These are phyloP conservation scores for Ancistrus triradiatus DNA, from an alignment of 2,113 vertebrate species.

Conservation along the genomic window DNA sequence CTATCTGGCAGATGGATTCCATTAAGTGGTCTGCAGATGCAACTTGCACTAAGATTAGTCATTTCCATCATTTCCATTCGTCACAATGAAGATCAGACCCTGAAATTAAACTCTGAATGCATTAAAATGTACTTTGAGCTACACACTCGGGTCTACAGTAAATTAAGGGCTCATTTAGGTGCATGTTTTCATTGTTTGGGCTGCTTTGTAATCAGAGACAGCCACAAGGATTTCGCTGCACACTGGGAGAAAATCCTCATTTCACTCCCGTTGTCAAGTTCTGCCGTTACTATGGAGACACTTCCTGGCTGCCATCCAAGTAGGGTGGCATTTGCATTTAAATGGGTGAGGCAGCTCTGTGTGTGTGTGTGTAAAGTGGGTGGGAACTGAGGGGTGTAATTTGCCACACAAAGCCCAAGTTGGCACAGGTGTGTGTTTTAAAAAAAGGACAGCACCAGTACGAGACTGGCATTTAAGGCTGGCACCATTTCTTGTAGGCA, in stretches of 20 bases:
- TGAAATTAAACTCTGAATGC: background rate
- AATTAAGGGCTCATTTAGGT: slow-evolving; percentile 22
- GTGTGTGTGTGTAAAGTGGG: slow-evolving; percentile 31
- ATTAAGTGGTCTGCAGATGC: background rate
- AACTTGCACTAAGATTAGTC: no score
- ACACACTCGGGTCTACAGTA: slow-evolving; percentile 16
- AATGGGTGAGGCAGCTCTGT: slow-evolving; percentile 42
- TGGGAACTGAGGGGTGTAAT: slow-evolving; percentile 39
- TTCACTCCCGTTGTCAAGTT: slow-evolving; percentile 36
- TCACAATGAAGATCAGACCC: background rate
- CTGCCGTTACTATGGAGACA: slow-evolving; percentile 50
- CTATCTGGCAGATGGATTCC: slow-evolving; percentile 3
- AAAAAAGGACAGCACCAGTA: slow-evolving; percentile 33
- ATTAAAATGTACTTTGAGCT: slow-evolving; percentile 1
- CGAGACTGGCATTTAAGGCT: slow-evolving; percentile 24
- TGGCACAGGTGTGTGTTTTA: slow-evolving; percentile 35
- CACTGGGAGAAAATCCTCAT: slow-evolving; percentile 38
- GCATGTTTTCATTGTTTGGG: slow-evolving; percentile 34
- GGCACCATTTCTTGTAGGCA: background rate
- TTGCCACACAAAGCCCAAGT: slow-evolving; percentile 40
- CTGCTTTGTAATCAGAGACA: slow-evolving; percentile 39
- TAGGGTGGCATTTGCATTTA: slow-evolving; percentile 51
- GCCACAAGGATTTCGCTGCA: slow-evolving; percentile 33
- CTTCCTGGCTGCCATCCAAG: slow-evolving; percentile 50
- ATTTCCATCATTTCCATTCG: background rate